Percentiles rank a stretch among this genome's conserved stretches.
Evolutionary conservation across 2,113 vertebrate species (phyloP).

Genomic region (Sula dactylatra): DNA sequence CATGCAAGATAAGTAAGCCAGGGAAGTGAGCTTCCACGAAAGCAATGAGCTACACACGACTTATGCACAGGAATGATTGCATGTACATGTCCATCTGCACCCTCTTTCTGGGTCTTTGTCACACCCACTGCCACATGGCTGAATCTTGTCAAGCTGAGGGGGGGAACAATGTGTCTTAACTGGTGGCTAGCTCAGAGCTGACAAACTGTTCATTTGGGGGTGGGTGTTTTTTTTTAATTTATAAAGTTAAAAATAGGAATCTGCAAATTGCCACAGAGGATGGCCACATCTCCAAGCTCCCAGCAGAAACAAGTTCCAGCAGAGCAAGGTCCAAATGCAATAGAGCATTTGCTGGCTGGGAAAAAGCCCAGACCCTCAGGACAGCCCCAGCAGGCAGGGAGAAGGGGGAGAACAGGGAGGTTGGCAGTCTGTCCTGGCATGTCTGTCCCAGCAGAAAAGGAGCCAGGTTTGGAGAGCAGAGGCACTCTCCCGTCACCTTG

Average conservation of each 20-base stretch:
- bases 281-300: neutral
- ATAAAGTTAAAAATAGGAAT: neutral
- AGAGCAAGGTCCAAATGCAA: neutral
- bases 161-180: neutral
- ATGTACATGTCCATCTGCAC: neutral
- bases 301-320: neutral
- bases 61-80: neutral
- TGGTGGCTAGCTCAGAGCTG: neutral
- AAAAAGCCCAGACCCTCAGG: neutral
- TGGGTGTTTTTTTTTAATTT: neutral
- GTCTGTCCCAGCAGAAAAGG: neutral
- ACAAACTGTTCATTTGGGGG: neutral
- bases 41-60: neutral
- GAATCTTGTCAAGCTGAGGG: neutral
- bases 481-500: neutral
- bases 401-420: neutral
- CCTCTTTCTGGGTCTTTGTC: neutral
- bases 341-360: neutral
- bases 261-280: neutral
- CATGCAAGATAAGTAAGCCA: neutral
- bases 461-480: neutral
- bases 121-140: neutral
- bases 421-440: neutral
- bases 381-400: neutral
- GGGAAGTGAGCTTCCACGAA: neutral